Evolutionary conservation across 2,888 invertebrate species (phyloP), one percentile per base, ranked within the genome.

Genomic region (Xestia rhomboidea): DNA sequence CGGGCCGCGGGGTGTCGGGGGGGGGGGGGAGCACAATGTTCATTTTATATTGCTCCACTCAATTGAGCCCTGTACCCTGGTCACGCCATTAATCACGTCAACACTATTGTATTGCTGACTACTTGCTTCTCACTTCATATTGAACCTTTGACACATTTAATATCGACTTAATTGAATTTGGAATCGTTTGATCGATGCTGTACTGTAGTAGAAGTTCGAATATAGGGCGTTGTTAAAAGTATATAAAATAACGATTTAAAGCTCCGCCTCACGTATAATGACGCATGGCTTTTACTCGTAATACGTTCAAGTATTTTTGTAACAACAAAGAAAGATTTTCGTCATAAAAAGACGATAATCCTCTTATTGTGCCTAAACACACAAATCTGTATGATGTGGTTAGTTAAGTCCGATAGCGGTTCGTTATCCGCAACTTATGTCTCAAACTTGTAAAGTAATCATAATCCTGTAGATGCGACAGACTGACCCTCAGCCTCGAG

Each of bases 31-130:
- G 75, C 72, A 80, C 81, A 81, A 81, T 82, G 86, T 89, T 90
- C 91, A 88, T 91, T 91, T 91, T 90, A 90, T 90, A 88, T 88
- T 82, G 89, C 89, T 88, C 77, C 85, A 89, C 90, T 91, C 90
- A 92, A 92, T 93, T 92, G 91, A 90, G 87, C 88, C 82, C 84
- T 83, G 86, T 89, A 88, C 87, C 82, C 84, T 84, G 87, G 90
- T 88, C 88, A 89, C 84, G 88, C 87, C 89, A 93, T 93, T 93
- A 93, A 93, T 93, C 93, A 93, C 87, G 88, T 88, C 89, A 86
- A 87, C 91, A 85, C 91, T 87, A 91, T 91, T 92, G 91, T 92
- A 87, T 81, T 89, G 85, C 85, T 86, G 85, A 84, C 86, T 88
- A 88, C 86, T 87, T 85, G 81, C 85, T 89, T 84, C 80, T 84